A percentile compares a stretch with the other conserved stretches of the same genome.
phyloP scores from a whole-genome alignment of 1,140 invertebrate genomes.

The Yoshiicerus persimilis region DNA sequence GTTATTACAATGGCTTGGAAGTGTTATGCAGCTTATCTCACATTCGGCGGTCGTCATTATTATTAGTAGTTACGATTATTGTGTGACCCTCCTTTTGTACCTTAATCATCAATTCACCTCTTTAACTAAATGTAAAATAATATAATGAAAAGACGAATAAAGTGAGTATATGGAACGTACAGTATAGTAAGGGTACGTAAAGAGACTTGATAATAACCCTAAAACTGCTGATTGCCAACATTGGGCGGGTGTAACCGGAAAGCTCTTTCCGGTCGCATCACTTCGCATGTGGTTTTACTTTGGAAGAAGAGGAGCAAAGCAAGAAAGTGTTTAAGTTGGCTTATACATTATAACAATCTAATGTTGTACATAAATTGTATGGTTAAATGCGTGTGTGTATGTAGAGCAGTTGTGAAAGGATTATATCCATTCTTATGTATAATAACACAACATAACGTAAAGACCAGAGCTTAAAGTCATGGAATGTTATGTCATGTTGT shows the following conservation, averaged over 20 bases:
- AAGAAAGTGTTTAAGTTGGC: neutral
- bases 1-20: neutral
- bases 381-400: neutral
- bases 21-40: neutral
- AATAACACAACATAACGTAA: neutral
- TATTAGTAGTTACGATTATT: neutral
- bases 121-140: neutral
- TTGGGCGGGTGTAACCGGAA: conserved; percentile 35
- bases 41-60: neutral
- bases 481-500: conserved; percentile 14
- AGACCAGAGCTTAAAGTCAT: conserved; percentile 6
- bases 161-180: no score
- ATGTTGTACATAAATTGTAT: neutral
- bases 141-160: neutral
- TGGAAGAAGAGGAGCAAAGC: conserved; percentile 5
- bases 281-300: conserved; percentile 40
- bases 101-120: neutral
- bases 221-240: conserved; percentile 19
- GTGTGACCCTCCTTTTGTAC: neutral
- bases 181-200: neutral
- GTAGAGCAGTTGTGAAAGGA: neutral
- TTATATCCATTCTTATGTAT: neutral
- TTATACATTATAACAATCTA: neutral
- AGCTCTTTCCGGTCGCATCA: conserved; percentile 32
- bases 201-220: neutral